Percentiles rank a stretch among this genome's conserved stretches.
Conservation (phyloP, 2,113 vertebrate species). For the Blennius ocellaris region DNA sequence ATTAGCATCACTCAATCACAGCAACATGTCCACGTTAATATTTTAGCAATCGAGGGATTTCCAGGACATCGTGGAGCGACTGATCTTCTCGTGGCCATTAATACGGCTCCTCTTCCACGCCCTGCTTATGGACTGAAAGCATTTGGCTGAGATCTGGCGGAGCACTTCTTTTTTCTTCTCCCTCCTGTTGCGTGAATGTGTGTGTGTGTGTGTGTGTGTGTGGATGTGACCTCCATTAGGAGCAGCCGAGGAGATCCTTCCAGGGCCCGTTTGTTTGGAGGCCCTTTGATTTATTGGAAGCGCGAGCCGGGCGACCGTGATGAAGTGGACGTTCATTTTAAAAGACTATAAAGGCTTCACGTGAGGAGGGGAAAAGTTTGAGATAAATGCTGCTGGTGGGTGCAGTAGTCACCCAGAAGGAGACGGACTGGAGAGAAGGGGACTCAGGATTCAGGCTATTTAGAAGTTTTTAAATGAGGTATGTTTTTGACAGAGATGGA, state of each 20-base stretch:
- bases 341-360: conserved; percentile 82
- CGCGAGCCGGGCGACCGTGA: conserved; percentile 82
- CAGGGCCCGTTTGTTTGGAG: conserved; percentile 80
- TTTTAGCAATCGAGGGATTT: conserved; percentile 4
- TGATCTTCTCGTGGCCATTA: background rate
- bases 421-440: background rate
- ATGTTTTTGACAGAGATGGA: too few relatives aligned
- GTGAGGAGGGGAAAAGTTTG: conserved; percentile 31
- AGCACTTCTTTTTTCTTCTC: conserved; percentile 7
- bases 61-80: background rate
- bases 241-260: conserved; percentile 77
- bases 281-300: conserved; percentile 84
- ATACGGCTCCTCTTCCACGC: background rate
- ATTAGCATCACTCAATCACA: background rate
- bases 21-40: background rate
- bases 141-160: conserved; percentile 21
- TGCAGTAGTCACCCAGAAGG: conserved; percentile 12
- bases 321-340: conserved; percentile 85
- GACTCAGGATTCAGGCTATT: too few relatives aligned
- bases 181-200: too few relatives aligned
- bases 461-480: too few relatives aligned
- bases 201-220: conserved; percentile 64
- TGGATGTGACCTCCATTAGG: conserved; percentile 84
- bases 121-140: background rate
- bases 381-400: conserved; percentile 8